Evolutionary conservation across 2,888 invertebrate genomes (phyloP), one percentile per base, ranked within the genome.

Genomic region (Pocota personata): DNA sequence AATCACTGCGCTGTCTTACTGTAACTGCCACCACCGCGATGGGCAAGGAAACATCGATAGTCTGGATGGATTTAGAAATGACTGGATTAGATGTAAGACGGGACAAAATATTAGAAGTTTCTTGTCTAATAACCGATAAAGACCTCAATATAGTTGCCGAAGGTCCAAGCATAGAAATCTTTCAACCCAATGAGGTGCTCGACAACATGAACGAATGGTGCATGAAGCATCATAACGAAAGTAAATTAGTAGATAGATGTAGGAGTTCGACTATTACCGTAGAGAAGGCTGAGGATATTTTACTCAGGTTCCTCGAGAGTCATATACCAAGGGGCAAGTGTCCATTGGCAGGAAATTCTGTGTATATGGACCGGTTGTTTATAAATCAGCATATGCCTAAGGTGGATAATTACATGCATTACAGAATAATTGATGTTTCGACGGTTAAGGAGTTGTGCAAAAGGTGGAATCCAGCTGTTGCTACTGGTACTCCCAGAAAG

Each of bases 391-490:
- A 96, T 90, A 97, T 98, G 97, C 98, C 93, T 88, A 8, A 8
- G 50, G 92, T 99, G 5, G 91, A 96, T 90, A 90, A 94, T 0
- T 97, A 97, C 91, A 93, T 99, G 87, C 98, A 99, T 91, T 98
- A 99, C 92, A 94, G 99, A 89, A 96, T 97, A 52, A 95, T 99
- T 87, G 99, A 99, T 93, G 98, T 98, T 1, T 97, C 97, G 37
- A 95, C 97, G 0, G 92, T 99, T 16, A 98, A 98, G 91, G 98
- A 98, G 92, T 91, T 99, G 67, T 95, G 94, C 10, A 94, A 94
- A 87, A 92, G 96, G 14, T 99, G 98, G 98, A 95, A 95, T 91
- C 94, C 94, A 2, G 93, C 94, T 16, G 91, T 95, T 8, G 94
- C 92, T 88, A 91, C 93, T 12, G 90, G 89, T n/a, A 92, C 93